A percentile compares a stretch with the other conserved stretches of the same genome.
Evolutionary conservation across 2,797 vertebrate species (phyloP).

Genomic region (Cyclura pinguis): DNA sequence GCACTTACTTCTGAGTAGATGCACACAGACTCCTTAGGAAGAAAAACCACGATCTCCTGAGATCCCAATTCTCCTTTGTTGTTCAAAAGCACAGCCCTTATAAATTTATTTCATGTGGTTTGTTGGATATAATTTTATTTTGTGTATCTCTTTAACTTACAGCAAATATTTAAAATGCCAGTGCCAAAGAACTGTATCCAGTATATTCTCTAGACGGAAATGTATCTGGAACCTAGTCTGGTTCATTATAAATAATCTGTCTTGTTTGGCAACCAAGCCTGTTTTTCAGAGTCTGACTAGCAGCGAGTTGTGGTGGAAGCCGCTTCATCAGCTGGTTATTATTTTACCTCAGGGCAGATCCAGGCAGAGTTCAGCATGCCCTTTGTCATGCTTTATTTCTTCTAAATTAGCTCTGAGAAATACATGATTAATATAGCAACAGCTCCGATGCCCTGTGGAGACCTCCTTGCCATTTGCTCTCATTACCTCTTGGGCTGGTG

Average conservation of each 20-base stretch:
- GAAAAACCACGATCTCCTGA: not conserved
- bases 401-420: conserved; percentile 73
- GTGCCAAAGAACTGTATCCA: conserved; percentile 64
- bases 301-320: conserved; percentile 60
- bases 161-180: conserved; percentile 67
- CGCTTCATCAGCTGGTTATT: conserved; percentile 75
- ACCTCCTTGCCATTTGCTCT: conserved; percentile 44
- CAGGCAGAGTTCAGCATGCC: conserved; percentile 58
- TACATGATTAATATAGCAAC: conserved; percentile 65
- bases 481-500: conserved; percentile 38
- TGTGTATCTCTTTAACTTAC: conserved; percentile 56
- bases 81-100: not conserved
- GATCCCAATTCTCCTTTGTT: not conserved
- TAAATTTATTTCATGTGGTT: conserved; percentile 33
- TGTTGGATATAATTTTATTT: conserved; percentile 47
- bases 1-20: not conserved
- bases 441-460: conserved; percentile 54
- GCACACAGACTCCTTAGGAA: not conserved
- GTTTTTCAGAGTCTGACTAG: conserved; percentile 68
- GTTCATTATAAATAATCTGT: conserved; percentile 77
- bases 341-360: conserved; percentile 72
- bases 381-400: conserved; percentile 70
- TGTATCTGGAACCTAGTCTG: conserved; percentile 72
- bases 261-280: conserved; percentile 73
- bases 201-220: conserved; percentile 66